A percentile compares a stretch with the other conserved stretches of the same genome.
Evolutionary conservation across 1,140 invertebrate genomes (phyloP).

Genomic region (Heliconius eleuchia): DNA sequence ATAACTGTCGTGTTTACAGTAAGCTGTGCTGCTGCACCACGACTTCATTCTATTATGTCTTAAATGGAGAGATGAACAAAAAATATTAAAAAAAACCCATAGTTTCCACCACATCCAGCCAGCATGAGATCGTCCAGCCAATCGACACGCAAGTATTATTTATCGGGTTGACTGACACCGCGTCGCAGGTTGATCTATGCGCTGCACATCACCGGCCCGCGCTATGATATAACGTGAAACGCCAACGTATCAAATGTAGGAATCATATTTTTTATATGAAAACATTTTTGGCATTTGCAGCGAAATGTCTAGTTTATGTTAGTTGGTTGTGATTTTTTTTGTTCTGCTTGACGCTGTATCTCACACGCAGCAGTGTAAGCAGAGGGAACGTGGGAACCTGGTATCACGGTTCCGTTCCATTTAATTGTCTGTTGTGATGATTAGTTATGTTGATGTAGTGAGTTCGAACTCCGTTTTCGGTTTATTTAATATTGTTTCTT

Average conservation of each 20-base stretch:
- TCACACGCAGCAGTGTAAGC: too few species aligned
- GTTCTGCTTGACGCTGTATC: too few species aligned
- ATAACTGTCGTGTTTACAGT: too few species aligned
- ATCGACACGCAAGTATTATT: conserved; percentile 58
- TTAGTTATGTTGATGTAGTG: not conserved
- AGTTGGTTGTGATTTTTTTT: not conserved
- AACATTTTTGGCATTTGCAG: not conserved
- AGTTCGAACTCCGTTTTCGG: too few species aligned
- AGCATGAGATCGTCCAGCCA: conserved; percentile 36
- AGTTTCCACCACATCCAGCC: not conserved
- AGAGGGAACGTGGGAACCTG: too few species aligned
- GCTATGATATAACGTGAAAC: conserved; percentile 6
- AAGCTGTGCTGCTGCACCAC: too few species aligned
- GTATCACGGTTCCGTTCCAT: too few species aligned
- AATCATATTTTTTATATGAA: not conserved
- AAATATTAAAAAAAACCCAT: not conserved
- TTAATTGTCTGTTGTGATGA: not conserved
- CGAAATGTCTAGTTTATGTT: conserved; percentile 3
- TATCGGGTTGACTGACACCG: conserved; percentile 54
- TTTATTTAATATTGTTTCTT: too few species aligned
- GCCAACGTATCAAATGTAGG: not conserved
- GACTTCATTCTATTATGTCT: too few species aligned
- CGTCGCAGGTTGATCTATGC: conserved; percentile 57
- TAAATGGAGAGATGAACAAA: not conserved
- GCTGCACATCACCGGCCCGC: conserved; percentile 21